These are phyloP conservation scores for Hyperoplus lanceolatus DNA, from an alignment of 2,797 vertebrate species.

Conservation along the genomic window DNA sequence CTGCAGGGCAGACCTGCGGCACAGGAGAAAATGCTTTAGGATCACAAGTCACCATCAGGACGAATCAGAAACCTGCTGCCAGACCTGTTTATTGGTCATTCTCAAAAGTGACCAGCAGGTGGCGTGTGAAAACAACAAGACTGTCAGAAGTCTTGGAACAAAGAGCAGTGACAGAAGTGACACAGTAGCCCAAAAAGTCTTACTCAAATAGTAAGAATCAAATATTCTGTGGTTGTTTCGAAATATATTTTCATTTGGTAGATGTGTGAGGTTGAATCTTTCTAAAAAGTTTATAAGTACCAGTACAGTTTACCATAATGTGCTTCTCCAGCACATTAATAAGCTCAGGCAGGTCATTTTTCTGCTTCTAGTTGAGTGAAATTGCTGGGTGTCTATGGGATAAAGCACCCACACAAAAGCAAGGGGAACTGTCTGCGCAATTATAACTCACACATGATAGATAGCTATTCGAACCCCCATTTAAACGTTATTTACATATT, in stretches of 20 bases:
- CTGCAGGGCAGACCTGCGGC: constrained; percentile 94
- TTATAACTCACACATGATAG: background rate
- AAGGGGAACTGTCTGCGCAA: background rate
- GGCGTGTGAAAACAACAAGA: constrained; percentile 15
- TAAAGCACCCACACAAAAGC: background rate
- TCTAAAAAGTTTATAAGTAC: background rate
- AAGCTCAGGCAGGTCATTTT: background rate
- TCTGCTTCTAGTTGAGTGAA: background rate
- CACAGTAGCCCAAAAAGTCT: no score
- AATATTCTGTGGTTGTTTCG: background rate
- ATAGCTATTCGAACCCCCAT: background rate
- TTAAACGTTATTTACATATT: background rate
- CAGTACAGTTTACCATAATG: background rate
- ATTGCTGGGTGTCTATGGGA: background rate
- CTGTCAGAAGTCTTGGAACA: background rate
- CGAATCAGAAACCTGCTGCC: background rate
- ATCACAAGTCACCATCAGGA: background rate
- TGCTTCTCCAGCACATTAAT: background rate
- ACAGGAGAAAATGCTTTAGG: background rate
- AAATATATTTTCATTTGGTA: background rate
- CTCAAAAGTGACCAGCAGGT: constrained; percentile 60
- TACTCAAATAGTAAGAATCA: background rate
- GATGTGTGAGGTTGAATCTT: background rate
- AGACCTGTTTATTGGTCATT: constrained; percentile 1
- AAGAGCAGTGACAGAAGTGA: background rate